Evolutionary conservation across 1,140 invertebrate species (phyloP).

Genomic region (Drosophila bifasciata): DNA sequence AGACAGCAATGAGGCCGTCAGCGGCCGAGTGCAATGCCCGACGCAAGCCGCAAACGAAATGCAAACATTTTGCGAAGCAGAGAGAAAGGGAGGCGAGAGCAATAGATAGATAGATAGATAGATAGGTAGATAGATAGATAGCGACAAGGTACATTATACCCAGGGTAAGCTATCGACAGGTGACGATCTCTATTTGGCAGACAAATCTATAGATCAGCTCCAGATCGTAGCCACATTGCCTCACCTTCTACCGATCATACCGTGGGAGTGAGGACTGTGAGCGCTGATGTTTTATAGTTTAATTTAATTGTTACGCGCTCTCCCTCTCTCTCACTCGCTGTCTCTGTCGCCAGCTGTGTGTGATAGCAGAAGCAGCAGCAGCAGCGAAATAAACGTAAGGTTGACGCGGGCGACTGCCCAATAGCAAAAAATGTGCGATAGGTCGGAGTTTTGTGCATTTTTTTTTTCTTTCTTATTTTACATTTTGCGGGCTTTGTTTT

Average conservation of each 20-base stretch:
- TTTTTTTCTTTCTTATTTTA: conserved; percentile 37
- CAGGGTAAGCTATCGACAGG: background rate
- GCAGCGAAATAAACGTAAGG: conserved; percentile 20
- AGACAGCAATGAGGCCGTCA: conserved; percentile 32
- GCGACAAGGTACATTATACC: background rate
- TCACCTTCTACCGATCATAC: too few relatives aligned
- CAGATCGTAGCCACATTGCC: too few relatives aligned
- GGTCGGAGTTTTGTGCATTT: conserved; percentile 64
- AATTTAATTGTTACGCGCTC: conserved; percentile 67
- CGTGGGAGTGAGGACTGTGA: background rate
- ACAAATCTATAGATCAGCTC: too few relatives aligned
- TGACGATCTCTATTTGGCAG: too few relatives aligned
- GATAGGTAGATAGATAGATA: conserved; percentile 28
- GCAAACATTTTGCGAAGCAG: conserved; percentile 15
- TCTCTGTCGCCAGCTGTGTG: conserved; percentile 37
- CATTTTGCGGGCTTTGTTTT: conserved; percentile 56
- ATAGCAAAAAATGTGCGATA: conserved; percentile 79
- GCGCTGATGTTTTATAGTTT: conserved; percentile 33
- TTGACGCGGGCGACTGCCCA: conserved; percentile 59
- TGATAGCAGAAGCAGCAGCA: conserved; percentile 53
- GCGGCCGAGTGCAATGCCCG: conserved; percentile 69
- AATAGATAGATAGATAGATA: conserved; percentile 36
- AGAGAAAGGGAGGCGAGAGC: conserved; percentile 39
- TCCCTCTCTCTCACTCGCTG: conserved; percentile 50
- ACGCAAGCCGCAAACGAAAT: conserved; percentile 45